Base-by-base conservation (phyloP, 1,140 invertebrate species). In the Thalassaphorura encarpata region DNA sequence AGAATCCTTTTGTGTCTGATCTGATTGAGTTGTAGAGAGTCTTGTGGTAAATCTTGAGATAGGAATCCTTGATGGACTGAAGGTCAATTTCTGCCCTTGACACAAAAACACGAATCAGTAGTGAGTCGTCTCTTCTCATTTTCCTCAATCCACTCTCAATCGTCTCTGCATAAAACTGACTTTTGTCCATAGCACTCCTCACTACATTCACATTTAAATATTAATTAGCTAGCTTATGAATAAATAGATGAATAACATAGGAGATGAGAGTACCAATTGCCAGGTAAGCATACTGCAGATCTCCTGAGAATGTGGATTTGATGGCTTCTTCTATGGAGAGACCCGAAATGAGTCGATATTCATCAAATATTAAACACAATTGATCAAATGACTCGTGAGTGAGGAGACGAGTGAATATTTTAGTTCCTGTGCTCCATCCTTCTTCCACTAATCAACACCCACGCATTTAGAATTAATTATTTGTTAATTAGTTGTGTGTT, bases 111-210 rank as follows among this genome's bases (percentile, higher is more conserved):
- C 73, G 50, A 26, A 75, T 72, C 11, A 75, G 63, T 1, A 69
- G 66, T 19, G 54, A 43, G 52, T 75, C 72, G 47, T 73, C 67
- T 4, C 71, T 70, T n/a, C 71, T 71, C n/a, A 67, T 52, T 15
- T 73, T 72, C 39, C 67, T 67, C 65, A 76, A 69, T 28, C 70
- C 67, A 31, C 69, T 58, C 52, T 75, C 76, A n/a, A 89, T 71
- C 1, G 79, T 74, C 52, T 79, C 77, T 52, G 85, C 85, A 75
- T 85, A 87, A 69, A 81, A 87, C n/a, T 78, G 77, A 26, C 81
- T 71, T 33, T 80, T 74, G 62, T 77, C 81, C 64, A 82, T 75
- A 26, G 82, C 79, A 68, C 79, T 81, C 72, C 66, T 24, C 78
- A 84, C 81, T 83, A 67, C 21, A 75, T n/a, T n/a, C n/a, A n/a